Evolutionary conservation across 37 sponge, comb jelly and placozoan species (phyloP).

Genomic region (Ephydatia muelleri): DNA sequence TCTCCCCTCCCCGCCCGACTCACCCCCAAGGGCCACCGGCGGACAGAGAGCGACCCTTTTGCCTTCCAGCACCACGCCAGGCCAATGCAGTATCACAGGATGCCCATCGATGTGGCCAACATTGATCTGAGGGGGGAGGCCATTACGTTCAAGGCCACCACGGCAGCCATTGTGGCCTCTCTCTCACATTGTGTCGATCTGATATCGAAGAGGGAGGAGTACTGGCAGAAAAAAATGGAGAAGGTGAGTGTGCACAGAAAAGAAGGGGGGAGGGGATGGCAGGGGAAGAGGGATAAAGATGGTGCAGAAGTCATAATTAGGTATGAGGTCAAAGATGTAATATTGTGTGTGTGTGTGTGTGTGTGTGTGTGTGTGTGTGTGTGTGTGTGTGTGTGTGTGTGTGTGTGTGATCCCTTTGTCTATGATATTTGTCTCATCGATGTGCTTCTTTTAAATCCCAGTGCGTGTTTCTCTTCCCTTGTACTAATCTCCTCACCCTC

Average conservation of each 20-base stretch:
- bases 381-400: no score
- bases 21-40: conserved; percentile 66
- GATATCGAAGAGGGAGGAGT: conserved; percentile 79
- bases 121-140: conserved; percentile 81
- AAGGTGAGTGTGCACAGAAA: conserved; percentile 53
- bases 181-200: conserved; percentile 79
- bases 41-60: conserved; percentile 82
- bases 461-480: no score
- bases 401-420: no score
- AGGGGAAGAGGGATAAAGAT: not conserved
- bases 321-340: no score
- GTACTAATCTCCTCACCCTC: no score
- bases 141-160: conserved; percentile 93
- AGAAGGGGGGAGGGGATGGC: conserved; percentile 15
- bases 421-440: no score
- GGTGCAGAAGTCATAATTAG: no score
- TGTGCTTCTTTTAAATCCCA: no score
- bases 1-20: conserved; percentile 46
- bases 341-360: no score
- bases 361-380: no score
- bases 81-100: not conserved
- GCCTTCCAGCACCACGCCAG: conserved; percentile 30
- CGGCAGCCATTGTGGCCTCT: conserved; percentile 79
- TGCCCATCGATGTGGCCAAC: conserved; percentile 8
- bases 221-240: conserved; percentile 82